Conservation (phyloP, 2,113 vertebrate species). For the Meleagris gallopavo region DNA sequence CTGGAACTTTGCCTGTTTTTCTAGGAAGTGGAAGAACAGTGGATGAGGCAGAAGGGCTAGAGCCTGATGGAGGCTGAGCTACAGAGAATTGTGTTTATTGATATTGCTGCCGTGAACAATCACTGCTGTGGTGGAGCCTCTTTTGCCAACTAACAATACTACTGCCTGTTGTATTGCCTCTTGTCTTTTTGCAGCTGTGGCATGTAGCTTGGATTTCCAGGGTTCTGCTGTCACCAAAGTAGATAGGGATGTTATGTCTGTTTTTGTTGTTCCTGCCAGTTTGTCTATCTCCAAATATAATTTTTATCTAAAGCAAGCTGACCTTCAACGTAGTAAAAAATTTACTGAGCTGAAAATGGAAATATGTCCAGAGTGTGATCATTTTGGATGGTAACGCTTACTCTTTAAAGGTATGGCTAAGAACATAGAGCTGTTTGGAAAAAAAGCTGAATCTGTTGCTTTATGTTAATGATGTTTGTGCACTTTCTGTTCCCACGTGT, state of each 20-base stretch:
- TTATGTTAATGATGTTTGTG: background rate
- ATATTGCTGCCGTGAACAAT: background rate
- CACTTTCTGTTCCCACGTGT: background rate
- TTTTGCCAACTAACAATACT: background rate
- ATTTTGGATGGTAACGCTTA: background rate
- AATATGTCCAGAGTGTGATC: background rate
- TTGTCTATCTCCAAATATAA: background rate
- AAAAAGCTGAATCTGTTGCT: background rate
- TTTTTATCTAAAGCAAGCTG: background rate
- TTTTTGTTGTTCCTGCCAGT: background rate
- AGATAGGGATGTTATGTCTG: background rate
- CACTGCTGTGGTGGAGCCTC: background rate
- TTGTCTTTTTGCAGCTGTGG: background rate
- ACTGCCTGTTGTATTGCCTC: background rate
- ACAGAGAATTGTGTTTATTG: background rate
- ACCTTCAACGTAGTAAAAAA: background rate
- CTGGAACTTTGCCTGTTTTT: background rate
- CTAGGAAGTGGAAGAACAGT: background rate
- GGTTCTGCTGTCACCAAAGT: background rate
- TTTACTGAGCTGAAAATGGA: background rate
- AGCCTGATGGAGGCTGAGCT: background rate
- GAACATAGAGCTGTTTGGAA: background rate
- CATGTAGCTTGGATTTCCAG: background rate
- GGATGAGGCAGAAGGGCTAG: accelerated
- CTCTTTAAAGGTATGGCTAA: background rate